Conservation (phyloP, 2,113 vertebrate species). For the Leptobrachium leishanense region DNA sequence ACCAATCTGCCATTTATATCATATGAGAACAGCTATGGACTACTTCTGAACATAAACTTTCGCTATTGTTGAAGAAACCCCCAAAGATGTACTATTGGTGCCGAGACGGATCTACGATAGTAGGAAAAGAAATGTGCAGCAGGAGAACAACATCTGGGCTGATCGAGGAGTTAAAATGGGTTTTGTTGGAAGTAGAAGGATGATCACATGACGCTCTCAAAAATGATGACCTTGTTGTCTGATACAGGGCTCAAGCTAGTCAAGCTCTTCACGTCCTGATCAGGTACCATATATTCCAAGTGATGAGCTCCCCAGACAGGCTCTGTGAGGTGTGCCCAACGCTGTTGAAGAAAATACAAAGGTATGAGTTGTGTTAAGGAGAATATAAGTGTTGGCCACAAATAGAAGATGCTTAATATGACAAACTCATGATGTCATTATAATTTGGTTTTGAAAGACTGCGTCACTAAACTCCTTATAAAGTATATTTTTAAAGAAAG, state of each 20-base stretch:
- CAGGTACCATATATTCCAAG: slow-evolving; percentile 76
- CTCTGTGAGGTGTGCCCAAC: slow-evolving; percentile 71
- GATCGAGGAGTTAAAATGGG: neutral
- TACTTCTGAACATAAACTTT: too few relatives aligned
- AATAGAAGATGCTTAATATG: too few relatives aligned
- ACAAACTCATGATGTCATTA: too few relatives aligned
- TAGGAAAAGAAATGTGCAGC: slow-evolving; percentile 1
- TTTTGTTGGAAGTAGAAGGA: neutral
- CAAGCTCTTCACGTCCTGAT: slow-evolving; percentile 65
- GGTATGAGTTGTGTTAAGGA: neutral
- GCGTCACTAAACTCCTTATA: too few relatives aligned
- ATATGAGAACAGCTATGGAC: too few relatives aligned
- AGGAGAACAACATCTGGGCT: neutral
- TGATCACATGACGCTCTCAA: slow-evolving; percentile 77
- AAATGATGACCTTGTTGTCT: slow-evolving; percentile 78
- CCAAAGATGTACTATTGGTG: neutral
- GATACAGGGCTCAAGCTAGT: slow-evolving; percentile 63
- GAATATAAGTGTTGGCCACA: too few relatives aligned
- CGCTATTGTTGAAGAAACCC: too few relatives aligned
- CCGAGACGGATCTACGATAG: neutral
- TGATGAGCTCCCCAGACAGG: slow-evolving; percentile 76
- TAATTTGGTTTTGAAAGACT: too few relatives aligned
- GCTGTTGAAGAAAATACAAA: slow-evolving; percentile 57
- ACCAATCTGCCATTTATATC: too few relatives aligned
- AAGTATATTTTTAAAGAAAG: too few relatives aligned